Evolutionary conservation across 1,140 invertebrate genomes (phyloP).

Genomic region (Panagrolaimus sp.): DNA sequence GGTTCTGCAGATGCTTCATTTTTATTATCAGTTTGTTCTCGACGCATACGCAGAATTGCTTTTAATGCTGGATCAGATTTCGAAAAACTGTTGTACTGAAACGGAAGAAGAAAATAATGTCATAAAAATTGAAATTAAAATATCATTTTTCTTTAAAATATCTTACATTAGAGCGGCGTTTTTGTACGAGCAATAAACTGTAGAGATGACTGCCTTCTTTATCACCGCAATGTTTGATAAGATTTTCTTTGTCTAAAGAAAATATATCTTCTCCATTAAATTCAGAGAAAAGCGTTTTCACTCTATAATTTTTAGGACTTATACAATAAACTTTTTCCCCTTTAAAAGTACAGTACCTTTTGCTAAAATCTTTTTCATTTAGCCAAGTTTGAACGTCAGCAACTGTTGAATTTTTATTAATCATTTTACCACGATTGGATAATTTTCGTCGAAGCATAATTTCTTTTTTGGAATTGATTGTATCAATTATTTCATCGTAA

Average conservation of each 20-base stretch:
- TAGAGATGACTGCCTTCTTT: slow-evolving; percentile 29
- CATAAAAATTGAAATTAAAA: background rate
- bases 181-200: slow-evolving; percentile 31
- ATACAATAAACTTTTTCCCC: background rate
- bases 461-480: slow-evolving; percentile 20
- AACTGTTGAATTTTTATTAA: slow-evolving; percentile 20
- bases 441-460: slow-evolving; percentile 16
- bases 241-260: slow-evolving; percentile 22
- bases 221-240: slow-evolving; percentile 30
- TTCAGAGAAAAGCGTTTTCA: slow-evolving; percentile 27
- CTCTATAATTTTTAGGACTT: slow-evolving; percentile 19
- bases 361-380: slow-evolving; percentile 25
- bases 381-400: slow-evolving; percentile 27
- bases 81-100: slow-evolving; percentile 28
- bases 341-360: slow-evolving; percentile 21
- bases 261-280: slow-evolving; percentile 26
- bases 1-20: slow-evolving; percentile 24
- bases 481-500: slow-evolving; percentile 24
- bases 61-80: slow-evolving; percentile 23
- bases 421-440: slow-evolving; percentile 25
- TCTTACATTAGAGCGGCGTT: slow-evolving; percentile 29
- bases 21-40: slow-evolving; percentile 29
- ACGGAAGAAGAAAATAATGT: background rate
- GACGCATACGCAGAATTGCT: slow-evolving; percentile 24
- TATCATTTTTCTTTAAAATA: background rate